phyloP scores from a whole-genome alignment of 2,797 vertebrate species.

The Pipistrellus kuhlii region DNA sequence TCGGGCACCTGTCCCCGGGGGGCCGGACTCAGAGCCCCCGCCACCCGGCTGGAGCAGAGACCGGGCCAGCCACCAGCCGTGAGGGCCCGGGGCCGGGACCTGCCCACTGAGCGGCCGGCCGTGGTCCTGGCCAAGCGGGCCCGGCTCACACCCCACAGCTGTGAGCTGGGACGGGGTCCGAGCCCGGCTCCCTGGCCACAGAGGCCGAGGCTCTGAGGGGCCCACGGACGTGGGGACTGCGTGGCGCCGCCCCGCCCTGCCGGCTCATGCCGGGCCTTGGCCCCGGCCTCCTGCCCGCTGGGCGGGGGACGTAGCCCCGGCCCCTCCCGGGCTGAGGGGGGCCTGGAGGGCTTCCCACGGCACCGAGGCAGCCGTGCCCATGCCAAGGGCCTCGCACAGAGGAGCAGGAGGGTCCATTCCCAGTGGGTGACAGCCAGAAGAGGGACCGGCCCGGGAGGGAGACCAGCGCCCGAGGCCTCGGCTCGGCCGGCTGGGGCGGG shows the following conservation, averaged over 20 bases:
- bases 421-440: no score
- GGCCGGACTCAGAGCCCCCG: background rate
- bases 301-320: background rate
- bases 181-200: no score
- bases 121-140: background rate
- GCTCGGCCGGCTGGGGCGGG: rapidly evolving
- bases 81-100: rapidly evolving
- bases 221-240: background rate
- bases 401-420: background rate
- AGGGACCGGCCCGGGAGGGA: background rate
- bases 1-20: no score
- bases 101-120: background rate
- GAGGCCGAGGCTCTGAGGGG: background rate
- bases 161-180: background rate
- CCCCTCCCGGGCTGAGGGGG: background rate
- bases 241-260: no score
- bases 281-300: background rate
- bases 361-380: background rate
- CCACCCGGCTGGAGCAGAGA: no score
- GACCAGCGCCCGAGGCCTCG: no score
- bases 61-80: rapidly evolving
- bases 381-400: background rate
- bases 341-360: background rate
- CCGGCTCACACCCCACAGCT: no score
- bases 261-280: rapidly evolving